These are phyloP conservation scores for Conomelus anceps DNA, from an alignment of 2,888 invertebrate species.

Conservation along the genomic window DNA sequence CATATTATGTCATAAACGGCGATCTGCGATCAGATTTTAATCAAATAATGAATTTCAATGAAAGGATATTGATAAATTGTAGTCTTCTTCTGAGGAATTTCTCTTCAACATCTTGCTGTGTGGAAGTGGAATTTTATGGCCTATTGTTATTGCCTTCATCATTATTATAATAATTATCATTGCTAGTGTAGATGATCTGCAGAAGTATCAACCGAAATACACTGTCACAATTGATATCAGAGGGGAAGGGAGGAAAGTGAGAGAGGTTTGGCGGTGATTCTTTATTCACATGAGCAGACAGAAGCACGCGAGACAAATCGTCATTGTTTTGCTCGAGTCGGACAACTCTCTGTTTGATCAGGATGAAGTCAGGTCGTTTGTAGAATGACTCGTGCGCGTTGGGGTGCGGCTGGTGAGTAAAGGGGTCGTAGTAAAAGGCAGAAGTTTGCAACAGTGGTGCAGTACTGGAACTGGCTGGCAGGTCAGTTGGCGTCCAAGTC, in stretches of 20 bases:
- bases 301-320: neutral
- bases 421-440: neutral
- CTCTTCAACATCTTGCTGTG: no score
- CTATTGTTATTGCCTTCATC: no score
- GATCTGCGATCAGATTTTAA: no score
- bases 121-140: no score
- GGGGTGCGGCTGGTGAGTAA: neutral
- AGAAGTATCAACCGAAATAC: no score
- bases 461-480: no score
- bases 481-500: neutral
- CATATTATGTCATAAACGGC: no score
- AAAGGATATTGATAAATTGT: no score
- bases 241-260: neutral
- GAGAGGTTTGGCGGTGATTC: neutral
- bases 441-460: neutral
- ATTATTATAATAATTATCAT: no score
- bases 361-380: neutral
- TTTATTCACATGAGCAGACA: neutral
- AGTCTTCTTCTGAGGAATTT: no score
- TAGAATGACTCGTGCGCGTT: neutral
- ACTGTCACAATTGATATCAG: neutral
- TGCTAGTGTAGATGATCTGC: no score
- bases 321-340: neutral
- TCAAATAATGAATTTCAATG: no score
- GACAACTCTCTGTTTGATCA: neutral